These are phyloP conservation scores for Actinopyga echinites DNA, from an alignment of 53 echinoderm and acorn worm genomes.

Conservation along the genomic window DNA sequence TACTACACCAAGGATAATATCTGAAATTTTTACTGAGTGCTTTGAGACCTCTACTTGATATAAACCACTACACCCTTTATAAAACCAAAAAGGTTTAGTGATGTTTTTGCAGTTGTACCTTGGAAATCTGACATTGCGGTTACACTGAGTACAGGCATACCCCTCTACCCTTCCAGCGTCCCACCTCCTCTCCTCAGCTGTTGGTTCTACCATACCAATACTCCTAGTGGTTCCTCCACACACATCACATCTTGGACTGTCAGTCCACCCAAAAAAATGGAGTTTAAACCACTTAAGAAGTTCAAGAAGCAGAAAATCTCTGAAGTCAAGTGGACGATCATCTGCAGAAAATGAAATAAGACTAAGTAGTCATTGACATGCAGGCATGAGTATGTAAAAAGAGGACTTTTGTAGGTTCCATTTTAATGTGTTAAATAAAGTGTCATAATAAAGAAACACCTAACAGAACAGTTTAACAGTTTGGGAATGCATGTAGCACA, in stretches of 20 bases:
- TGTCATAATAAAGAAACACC: too few relatives aligned
- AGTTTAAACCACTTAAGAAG: constrained; percentile 91
- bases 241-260: constrained; percentile 70
- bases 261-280: constrained; percentile 90
- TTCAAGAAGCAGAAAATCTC: constrained; percentile 88
- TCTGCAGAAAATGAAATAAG: neutral
- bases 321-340: constrained; percentile 55
- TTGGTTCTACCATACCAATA: constrained; percentile 77
- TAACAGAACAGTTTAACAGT: too few relatives aligned
- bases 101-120: too few relatives aligned
- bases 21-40: too few relatives aligned
- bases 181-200: constrained; percentile 78
- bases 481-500: too few relatives aligned
- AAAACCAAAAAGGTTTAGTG: too few relatives aligned
- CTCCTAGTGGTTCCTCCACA: constrained; percentile 70
- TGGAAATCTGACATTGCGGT: constrained; percentile 74
- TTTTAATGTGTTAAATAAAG: neutral
- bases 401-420: too few relatives aligned
- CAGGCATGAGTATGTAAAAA: neutral
- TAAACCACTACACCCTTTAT: too few relatives aligned
- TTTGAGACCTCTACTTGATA: too few relatives aligned
- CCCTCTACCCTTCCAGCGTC: constrained; percentile 86
- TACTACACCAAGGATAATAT: too few relatives aligned
- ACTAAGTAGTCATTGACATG: neutral
- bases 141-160: constrained; percentile 76